Conservation (phyloP, 2,113 vertebrate genomes). For the Turdus rufiventris region DNA sequence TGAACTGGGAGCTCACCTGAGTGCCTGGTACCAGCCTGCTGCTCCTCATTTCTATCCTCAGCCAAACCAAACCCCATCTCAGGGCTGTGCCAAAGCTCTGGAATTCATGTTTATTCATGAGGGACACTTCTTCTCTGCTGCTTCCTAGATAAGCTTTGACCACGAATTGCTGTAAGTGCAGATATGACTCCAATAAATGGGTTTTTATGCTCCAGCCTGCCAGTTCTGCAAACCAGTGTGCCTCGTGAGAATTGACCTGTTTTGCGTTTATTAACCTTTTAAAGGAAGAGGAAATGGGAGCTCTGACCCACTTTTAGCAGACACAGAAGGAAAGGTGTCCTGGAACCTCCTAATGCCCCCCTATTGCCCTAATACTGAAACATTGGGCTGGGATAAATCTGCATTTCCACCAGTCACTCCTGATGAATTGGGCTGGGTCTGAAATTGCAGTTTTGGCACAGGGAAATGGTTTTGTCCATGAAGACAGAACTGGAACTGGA, state of each 20-base stretch:
- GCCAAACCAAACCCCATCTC: not conserved
- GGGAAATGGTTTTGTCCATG: not conserved
- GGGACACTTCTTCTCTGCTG: not conserved
- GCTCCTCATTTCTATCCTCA: not conserved
- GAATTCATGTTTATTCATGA: constrained; percentile 22
- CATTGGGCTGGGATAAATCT: not conserved
- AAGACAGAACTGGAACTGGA: not conserved
- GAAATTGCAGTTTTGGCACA: not conserved
- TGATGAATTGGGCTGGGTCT: accelerated
- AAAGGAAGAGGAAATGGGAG: not conserved
- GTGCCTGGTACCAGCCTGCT: not conserved
- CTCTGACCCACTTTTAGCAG: not conserved
- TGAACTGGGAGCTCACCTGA: not conserved
- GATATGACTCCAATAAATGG: not conserved
- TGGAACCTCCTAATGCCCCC: not conserved
- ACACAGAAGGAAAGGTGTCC: not conserved
- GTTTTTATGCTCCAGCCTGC: not conserved
- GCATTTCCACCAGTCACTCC: not conserved
- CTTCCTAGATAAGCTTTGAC: constrained; percentile 14
- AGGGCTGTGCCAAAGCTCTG: not conserved
- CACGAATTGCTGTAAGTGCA: not conserved
- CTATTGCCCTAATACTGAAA: not conserved
- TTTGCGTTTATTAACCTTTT: constrained; percentile 6
- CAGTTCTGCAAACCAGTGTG: not conserved
- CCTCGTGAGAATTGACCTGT: not conserved